Evolutionary conservation across 2,888 invertebrate species (phyloP).

Genomic region (Sialis fuliginosa): DNA sequence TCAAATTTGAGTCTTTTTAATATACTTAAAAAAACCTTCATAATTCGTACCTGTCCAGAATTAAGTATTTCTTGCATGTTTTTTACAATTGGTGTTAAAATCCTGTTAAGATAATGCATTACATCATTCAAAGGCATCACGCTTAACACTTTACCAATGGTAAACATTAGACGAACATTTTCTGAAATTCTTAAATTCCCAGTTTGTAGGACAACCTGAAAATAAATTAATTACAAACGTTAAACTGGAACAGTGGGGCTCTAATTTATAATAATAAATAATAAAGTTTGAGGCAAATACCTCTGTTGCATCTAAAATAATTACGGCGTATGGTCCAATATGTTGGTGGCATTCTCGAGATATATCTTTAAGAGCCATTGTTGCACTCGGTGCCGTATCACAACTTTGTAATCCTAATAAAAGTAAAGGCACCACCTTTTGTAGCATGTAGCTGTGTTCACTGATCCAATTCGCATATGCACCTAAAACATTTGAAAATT

Average conservation of each 20-base stretch:
- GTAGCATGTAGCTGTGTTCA: conserved; percentile 47
- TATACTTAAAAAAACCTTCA: too few relatives aligned
- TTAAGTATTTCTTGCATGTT: conserved; percentile 37
- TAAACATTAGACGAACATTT: conserved; percentile 54
- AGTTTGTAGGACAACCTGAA: conserved; percentile 31
- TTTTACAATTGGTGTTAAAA: conserved; percentile 46
- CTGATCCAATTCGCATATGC: conserved; percentile 77
- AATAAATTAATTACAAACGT: conserved; percentile 8
- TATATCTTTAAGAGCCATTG: conserved; percentile 77
- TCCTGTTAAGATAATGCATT: conserved; percentile 47
- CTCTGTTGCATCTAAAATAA: conserved; percentile 54
- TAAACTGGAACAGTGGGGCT: too few relatives aligned
- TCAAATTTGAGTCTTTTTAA: conserved; percentile 3
- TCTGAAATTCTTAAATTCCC: conserved; percentile 46
- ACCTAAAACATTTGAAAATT: conserved; percentile 25
- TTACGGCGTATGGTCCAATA: conserved; percentile 57
- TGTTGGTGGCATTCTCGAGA: conserved; percentile 62
- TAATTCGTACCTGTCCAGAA: conserved; percentile 29
- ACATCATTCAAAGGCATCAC: conserved; percentile 42
- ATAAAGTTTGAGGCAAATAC: conserved; percentile 18
- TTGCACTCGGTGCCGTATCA: conserved; percentile 59
- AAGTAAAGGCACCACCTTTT: conserved; percentile 48
- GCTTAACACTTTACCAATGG: conserved; percentile 55
- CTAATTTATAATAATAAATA: too few relatives aligned
- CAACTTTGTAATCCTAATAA: conserved; percentile 44